Percentiles rank a stretch among this genome's conserved stretches.
phyloP scores from a whole-genome alignment of 2,797 vertebrate genomes.

The Chaetodon trifasciatus region DNA sequence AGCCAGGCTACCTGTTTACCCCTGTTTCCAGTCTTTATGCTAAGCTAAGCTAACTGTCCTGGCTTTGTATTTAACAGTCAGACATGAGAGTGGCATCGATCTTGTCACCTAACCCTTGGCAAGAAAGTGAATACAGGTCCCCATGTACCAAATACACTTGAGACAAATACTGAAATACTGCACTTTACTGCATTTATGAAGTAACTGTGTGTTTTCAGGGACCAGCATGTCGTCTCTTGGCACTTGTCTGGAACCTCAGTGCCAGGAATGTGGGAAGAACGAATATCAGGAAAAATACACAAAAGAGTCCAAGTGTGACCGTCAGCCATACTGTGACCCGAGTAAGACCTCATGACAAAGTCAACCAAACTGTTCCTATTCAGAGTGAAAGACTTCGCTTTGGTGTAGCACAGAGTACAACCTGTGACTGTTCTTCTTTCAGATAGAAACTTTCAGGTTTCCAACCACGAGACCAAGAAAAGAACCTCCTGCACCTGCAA shows the following conservation, averaged over 20 bases:
- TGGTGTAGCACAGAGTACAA: not conserved
- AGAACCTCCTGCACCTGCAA: conserved; percentile 53
- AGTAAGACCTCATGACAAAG: conserved; percentile 70
- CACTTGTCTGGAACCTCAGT: conserved; percentile 62
- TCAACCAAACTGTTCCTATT: not conserved
- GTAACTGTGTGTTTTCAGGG: conserved; percentile 65
- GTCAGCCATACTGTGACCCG: conserved; percentile 79
- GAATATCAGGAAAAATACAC: conserved; percentile 77
- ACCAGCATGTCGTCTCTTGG: not conserved
- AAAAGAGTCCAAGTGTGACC: fast-evolving
- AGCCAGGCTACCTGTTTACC: not conserved
- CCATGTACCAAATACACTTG: not conserved
- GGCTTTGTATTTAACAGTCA: not conserved
- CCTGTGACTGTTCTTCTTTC: conserved; percentile 17
- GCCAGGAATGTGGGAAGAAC: conserved; percentile 19
- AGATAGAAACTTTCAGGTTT: conserved; percentile 72
- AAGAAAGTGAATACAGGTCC: not conserved
- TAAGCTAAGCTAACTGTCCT: not conserved
- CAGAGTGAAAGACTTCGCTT: not conserved
- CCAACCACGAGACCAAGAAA: fast-evolving
- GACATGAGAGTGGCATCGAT: not conserved
- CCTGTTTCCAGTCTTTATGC: not conserved
- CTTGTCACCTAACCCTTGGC: not conserved
- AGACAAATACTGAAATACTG: not conserved
- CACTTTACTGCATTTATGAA: not conserved